Evolutionary conservation across 2,888 invertebrate species (phyloP), one percentile per base, ranked within the genome.

Genomic region (Oscheius sp.): DNA sequence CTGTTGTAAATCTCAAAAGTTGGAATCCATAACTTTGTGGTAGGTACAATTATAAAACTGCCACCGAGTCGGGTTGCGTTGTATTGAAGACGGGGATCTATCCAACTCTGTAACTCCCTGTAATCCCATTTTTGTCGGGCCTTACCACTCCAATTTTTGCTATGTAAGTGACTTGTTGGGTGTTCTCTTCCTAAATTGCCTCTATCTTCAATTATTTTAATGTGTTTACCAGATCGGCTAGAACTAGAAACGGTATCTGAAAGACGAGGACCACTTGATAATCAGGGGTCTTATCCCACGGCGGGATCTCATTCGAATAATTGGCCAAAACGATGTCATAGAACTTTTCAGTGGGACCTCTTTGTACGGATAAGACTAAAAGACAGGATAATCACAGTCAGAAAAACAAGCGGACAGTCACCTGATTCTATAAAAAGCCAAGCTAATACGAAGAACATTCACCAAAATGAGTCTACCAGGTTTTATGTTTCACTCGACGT

Each of bases 1-100:
- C 43, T 43, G 21, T 61, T 61, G 43, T 43, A 61, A 43, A 61
- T 41, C 41, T 61, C 61, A 61, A 61, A 61, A n/a, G 61, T 61
- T 18, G 61, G 61, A 6, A 61, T 61, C 61, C 61, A 61, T 12
- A 61, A 12, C 23, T 43, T 61, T n/a, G 41, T 23, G 9, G 43
- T 61, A n/a, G 61, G 61, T 2, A 61, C 18, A 21, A 41, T 18
- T 12, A 61, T n/a, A 12, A 18, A 41, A 18, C n/a, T 43, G n/a
- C 43, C 43, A 3, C 61, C 61, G 9, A 61, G 12, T 43, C 18
- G 12, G 6, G n/a, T 61, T 12, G 43, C n/a, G 41, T 61, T 43
- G 43, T 21, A 61, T 6, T n/a, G 18, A 6, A 61, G 43, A 21
- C 61, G 41, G n/a, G 41, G 61, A 45, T 61, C 61, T 41, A 41